These are phyloP conservation scores for Sphaerodactylus townsendi DNA, from an alignment of 2,113 vertebrate species.

Conservation along the genomic window DNA sequence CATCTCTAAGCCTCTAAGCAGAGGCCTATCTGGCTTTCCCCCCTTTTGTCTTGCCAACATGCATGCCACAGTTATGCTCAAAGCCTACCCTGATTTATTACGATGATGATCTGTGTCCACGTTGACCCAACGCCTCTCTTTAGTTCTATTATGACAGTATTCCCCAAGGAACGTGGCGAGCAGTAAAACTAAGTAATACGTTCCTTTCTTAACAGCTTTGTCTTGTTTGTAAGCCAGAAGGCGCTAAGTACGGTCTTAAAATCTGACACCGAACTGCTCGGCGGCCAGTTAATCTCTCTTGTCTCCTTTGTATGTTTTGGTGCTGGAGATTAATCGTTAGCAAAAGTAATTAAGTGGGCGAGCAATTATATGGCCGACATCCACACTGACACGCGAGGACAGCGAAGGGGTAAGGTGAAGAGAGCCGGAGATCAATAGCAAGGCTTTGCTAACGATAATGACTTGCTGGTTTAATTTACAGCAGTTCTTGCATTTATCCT, in stretches of 20 bases:
- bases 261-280: constrained; percentile 35
- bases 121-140: not conserved
- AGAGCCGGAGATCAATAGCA: constrained; percentile 45
- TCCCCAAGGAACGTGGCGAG: not conserved
- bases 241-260: constrained; percentile 25
- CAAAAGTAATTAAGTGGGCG: constrained; percentile 59
- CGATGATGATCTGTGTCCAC: not conserved
- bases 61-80: not conserved
- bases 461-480: constrained; percentile 26
- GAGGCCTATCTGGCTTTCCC: not conserved
- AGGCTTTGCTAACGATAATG: constrained; percentile 30
- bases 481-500: constrained; percentile 10
- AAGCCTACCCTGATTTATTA: not conserved
- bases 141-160: not conserved
- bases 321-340: constrained; percentile 43
- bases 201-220: not conserved
- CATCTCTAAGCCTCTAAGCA: not conserved
- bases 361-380: constrained; percentile 34
- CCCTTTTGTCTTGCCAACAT: not conserved
- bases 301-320: constrained; percentile 35
- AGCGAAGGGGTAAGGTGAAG: constrained; percentile 25
- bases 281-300: constrained; percentile 45
- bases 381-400: constrained; percentile 10
- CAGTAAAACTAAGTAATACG: not conserved
- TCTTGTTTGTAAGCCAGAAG: not conserved